phyloP scores from a whole-genome alignment of 2,888 invertebrate genomes.

The Sphinx pinastri region DNA sequence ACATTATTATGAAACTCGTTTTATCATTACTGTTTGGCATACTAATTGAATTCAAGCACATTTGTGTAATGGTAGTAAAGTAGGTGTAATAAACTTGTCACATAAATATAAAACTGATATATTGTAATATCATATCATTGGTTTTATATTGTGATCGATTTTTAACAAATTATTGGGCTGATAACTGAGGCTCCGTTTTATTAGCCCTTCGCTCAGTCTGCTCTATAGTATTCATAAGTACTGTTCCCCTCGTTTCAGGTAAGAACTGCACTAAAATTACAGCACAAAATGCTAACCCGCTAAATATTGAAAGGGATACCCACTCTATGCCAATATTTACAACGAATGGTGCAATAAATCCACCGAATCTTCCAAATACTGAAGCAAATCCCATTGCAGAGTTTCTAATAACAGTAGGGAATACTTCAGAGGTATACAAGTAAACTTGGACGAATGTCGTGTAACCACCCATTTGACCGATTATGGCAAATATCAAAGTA shows the following conservation, averaged over 20 bases:
- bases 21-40: neutral
- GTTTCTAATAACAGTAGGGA: conserved; percentile 91
- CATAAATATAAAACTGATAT: neutral
- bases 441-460: conserved; percentile 87
- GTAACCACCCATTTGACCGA: conserved; percentile 90
- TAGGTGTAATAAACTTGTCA: neutral
- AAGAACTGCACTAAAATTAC: conserved; percentile 65
- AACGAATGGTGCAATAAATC: conserved; percentile 87
- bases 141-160: neutral
- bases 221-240: conserved; percentile 68
- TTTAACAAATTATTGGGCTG: neutral
- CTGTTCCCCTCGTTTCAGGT: conserved; percentile 71
- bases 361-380: conserved; percentile 87
- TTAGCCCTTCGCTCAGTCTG: conserved; percentile 53
- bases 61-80: neutral
- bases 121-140: neutral
- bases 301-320: conserved; percentile 69
- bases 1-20: too few species aligned
- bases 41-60: neutral
- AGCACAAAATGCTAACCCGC: conserved; percentile 60
- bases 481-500: conserved; percentile 88
- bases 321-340: conserved; percentile 79
- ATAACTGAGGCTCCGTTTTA: conserved; percentile 13
- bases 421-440: conserved; percentile 90
- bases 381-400: conserved; percentile 90